Conservation (phyloP, 1,140 invertebrate species). For the Drosophila seguyi region DNA sequence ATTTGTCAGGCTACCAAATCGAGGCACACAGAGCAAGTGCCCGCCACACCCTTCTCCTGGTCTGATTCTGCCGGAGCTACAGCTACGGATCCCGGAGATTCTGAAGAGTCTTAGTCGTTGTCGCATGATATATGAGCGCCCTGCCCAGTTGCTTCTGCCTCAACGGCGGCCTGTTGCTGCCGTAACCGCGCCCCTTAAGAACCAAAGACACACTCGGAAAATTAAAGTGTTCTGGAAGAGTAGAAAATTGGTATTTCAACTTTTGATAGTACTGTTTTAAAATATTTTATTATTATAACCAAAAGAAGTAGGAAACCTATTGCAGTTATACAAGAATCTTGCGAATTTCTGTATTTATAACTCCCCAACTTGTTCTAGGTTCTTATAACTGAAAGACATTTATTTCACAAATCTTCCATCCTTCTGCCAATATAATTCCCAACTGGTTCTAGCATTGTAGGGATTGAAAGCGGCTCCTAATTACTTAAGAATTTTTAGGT, state of each 20-base stretch:
- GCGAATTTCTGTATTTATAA: background rate
- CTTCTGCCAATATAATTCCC: too few relatives aligned
- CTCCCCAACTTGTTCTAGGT: too few relatives aligned
- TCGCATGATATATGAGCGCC: slow-evolving; percentile 78
- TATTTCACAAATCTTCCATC: too few relatives aligned
- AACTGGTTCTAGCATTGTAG: too few relatives aligned
- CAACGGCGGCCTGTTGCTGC: slow-evolving; percentile 3
- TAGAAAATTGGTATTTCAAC: too few relatives aligned
- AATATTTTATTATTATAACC: too few relatives aligned
- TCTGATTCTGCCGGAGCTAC: slow-evolving; percentile 39
- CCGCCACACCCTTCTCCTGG: slow-evolving; percentile 25
- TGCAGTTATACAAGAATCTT: background rate
- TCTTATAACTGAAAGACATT: too few relatives aligned
- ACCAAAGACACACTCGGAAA: slow-evolving; percentile 38
- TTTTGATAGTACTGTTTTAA: too few relatives aligned
- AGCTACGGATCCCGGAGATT: slow-evolving; percentile 60
- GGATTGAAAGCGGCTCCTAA: background rate
- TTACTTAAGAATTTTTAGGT: too few relatives aligned
- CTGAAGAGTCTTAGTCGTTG: slow-evolving; percentile 69
- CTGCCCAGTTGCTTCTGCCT: slow-evolving; percentile 57
- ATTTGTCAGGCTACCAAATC: slow-evolving; percentile 79
- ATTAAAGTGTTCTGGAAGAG: background rate
- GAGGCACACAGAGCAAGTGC: slow-evolving; percentile 57
- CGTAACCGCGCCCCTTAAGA: slow-evolving; percentile 58
- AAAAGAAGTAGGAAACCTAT: too few relatives aligned